These are phyloP conservation scores for Callionymus lyra DNA, from an alignment of 2,113 vertebrate species.

Conservation along the genomic window DNA sequence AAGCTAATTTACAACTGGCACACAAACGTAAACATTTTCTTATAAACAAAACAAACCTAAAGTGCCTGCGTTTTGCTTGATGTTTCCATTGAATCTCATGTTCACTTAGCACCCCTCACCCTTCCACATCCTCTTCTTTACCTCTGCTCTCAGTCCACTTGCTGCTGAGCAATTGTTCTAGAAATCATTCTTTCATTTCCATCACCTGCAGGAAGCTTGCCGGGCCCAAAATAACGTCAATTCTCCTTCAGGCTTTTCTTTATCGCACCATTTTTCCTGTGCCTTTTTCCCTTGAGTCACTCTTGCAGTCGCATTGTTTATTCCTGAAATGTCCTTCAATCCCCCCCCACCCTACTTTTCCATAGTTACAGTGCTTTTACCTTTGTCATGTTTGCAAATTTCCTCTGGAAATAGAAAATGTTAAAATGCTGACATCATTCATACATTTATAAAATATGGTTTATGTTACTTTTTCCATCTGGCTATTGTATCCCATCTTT, in stretches of 20 bases:
- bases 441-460: too few relatives aligned
- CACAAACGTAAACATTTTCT: conserved; percentile 19
- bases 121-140: conserved; percentile 32
- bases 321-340: conserved; percentile 46
- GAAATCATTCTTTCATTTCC: conserved; percentile 58
- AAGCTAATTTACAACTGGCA: conserved; percentile 18
- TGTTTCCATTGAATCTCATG: conserved; percentile 36
- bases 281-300: conserved; percentile 54
- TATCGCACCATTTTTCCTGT: conserved; percentile 55
- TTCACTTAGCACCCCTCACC: neutral
- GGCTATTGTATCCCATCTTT: too few relatives aligned
- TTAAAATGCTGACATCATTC: too few relatives aligned
- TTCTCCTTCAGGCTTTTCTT: conserved; percentile 54
- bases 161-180: conserved; percentile 57
- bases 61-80: conserved; percentile 26
- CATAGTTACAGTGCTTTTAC: too few relatives aligned
- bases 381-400: too few relatives aligned
- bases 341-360: conserved; percentile 4
- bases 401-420: too few relatives aligned
- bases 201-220: conserved; percentile 69
- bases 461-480: too few relatives aligned
- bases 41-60: conserved; percentile 10
- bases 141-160: conserved; percentile 32
- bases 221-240: conserved; percentile 59
- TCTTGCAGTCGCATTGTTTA: conserved; percentile 37